These are phyloP conservation scores for Actinia tenebrosa DNA, from an alignment of 64 coral and sea anemone species.

Conservation along the genomic window DNA sequence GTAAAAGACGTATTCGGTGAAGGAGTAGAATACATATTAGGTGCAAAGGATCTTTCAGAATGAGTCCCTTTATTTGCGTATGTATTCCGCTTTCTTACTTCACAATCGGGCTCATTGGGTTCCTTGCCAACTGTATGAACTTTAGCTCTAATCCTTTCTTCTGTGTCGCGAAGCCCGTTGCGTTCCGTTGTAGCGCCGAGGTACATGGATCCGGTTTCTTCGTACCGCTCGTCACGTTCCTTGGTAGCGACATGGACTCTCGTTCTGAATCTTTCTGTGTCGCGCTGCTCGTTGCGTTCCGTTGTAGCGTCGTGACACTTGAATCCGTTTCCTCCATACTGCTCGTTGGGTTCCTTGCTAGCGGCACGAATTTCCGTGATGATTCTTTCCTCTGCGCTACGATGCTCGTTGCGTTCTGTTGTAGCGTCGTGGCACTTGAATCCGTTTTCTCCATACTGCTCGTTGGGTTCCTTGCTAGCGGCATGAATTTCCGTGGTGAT, in stretches of 20 bases:
- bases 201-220: background rate
- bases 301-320: background rate
- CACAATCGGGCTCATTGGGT: background rate
- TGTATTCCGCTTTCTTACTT: background rate
- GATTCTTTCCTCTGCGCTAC: background rate
- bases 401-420: constrained; percentile 14
- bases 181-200: constrained; percentile 1
- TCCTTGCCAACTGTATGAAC: background rate
- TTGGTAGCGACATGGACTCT: background rate
- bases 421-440: background rate
- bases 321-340: background rate
- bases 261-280: background rate
- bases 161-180: background rate
- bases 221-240: background rate
- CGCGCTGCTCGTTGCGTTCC: background rate
- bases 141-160: background rate
- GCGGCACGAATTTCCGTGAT: background rate
- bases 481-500: background rate
- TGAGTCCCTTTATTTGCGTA: background rate
- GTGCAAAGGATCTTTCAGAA: background rate
- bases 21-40: background rate
- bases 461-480: no score
- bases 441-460: no score
- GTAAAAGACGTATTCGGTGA: background rate
- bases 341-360: constrained; percentile 2